Base-by-base conservation (phyloP, 2,797 vertebrate species). In the Pogonophryne albipinna region DNA sequence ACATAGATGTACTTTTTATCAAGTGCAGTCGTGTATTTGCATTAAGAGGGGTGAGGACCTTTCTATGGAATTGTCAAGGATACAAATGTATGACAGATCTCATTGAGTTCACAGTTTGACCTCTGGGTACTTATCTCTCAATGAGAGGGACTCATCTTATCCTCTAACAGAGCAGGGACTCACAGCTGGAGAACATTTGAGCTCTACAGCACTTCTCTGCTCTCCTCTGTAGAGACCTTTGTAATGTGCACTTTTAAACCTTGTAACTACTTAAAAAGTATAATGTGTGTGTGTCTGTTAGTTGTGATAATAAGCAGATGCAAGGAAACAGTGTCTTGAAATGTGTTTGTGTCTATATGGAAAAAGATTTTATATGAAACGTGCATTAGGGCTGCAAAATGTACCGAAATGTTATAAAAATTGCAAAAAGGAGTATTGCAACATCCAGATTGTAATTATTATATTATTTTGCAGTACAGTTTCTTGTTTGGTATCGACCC, bases 1-100 rank as follows among this genome's bases (percentile, higher is more conserved):
- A 38, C 34, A 9, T 38, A 8, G 34, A 38, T 38, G 34, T 59
- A 62, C 49, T 85, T 63, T 79, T 5, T 85, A 60, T 88, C 31
- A 85, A 87, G 84, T 58, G 78, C 71, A 80, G 67, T 79, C 79
- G 67, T 90, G 83, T 66, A 82, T 91, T 90, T 92, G 76, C 78
- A 90, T 92, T 79, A 86, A 90, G 79, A 90, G 85, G 79, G 84
- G 83, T 82, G 82, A 83, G 53, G 84, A 80, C 83, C 81, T 90
- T 90, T 80, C 78, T 69, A 85, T 90, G 69, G 79, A 89, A 75
- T 34, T 62, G 66, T 75, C 71, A 74, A 71, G 82, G 77, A 86
- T 80, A 82, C 11, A 82, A 70, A 86, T 85, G 67, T 81, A 71
- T 78, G 83, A 82, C 72, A 74, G 77, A 89, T 83, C 79, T 89